These are phyloP conservation scores for Phenganax marumi DNA, from an alignment of 92 coral and sea anemone species.

Conservation along the genomic window DNA sequence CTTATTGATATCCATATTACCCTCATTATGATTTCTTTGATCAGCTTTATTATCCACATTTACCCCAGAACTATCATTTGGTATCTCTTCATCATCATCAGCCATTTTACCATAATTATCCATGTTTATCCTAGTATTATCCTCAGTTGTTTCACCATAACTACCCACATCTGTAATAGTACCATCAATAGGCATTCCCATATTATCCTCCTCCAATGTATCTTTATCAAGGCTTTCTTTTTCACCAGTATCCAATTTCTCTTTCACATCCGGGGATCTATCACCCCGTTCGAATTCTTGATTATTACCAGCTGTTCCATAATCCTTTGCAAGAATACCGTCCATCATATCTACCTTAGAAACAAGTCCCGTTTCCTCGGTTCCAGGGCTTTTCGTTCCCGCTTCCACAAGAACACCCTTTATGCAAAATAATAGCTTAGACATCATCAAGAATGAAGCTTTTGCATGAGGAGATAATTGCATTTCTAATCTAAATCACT, in stretches of 20 bases:
- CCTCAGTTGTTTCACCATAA: constrained; percentile 27
- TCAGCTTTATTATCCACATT: constrained; percentile 44
- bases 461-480: too few relatives aligned
- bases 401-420: constrained; percentile 26
- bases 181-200: constrained; percentile 39
- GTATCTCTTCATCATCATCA: not conserved
- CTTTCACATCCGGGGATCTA: constrained; percentile 9
- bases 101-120: not conserved
- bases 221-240: constrained; percentile 67
- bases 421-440: too few relatives aligned
- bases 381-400: not conserved
- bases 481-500: too few relatives aligned
- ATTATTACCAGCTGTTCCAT: constrained; percentile 70
- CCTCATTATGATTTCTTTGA: constrained; percentile 49
- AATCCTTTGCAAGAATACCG: constrained; percentile 49
- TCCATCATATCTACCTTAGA: constrained; percentile 58
- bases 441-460: too few relatives aligned
- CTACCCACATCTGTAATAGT: constrained; percentile 25
- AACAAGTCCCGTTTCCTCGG: constrained; percentile 59
- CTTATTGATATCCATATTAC: constrained; percentile 46
- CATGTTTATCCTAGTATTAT: not conserved
- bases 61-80: not conserved
- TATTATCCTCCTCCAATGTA: constrained; percentile 73
- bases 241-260: constrained; percentile 27
- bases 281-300: constrained; percentile 47